Conservation (phyloP, 2,888 invertebrate species). For the Nudaria mundana region DNA sequence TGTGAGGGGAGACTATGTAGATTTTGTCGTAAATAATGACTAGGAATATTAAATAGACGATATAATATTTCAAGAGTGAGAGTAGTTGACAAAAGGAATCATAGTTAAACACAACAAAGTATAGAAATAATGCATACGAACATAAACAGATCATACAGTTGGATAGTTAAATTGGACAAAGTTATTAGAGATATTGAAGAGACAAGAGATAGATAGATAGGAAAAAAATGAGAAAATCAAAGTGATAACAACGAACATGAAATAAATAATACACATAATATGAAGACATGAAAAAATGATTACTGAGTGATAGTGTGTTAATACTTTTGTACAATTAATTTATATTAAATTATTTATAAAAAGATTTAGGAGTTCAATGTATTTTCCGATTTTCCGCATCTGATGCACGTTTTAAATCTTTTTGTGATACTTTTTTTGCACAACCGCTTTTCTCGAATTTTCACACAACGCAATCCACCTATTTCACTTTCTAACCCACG, state of each 20-base stretch:
- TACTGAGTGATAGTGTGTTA: constrained; percentile 17
- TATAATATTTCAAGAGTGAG: neutral
- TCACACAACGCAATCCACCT: constrained; percentile 7
- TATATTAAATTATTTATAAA: constrained; percentile 19
- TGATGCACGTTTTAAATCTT: constrained; percentile 6
- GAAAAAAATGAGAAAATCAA: neutral
- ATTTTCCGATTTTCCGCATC: constrained; percentile 5
- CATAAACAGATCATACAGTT: neutral
- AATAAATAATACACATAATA: too few species aligned
- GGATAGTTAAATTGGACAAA: neutral
- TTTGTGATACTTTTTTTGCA: constrained; percentile 2
- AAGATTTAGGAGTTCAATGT: constrained; percentile 13
- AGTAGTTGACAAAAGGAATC: neutral
- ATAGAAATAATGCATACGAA: neutral
- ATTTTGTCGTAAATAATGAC: constrained; percentile 73
- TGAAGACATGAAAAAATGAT: too few species aligned
- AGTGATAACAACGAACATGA: too few species aligned
- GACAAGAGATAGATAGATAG: neutral
- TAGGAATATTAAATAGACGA: constrained; percentile 21
- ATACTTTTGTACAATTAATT: constrained; percentile 21
- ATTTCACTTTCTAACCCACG: constrained; percentile 23
- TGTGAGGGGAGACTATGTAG: constrained; percentile 61
- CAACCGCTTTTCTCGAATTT: neutral
- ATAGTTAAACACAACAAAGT: neutral
- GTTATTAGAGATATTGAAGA: neutral